Percentiles rank a stretch among this genome's conserved stretches.
Conservation (phyloP, 1,140 invertebrate genomes). For the Cyphomyrmex costatus region DNA sequence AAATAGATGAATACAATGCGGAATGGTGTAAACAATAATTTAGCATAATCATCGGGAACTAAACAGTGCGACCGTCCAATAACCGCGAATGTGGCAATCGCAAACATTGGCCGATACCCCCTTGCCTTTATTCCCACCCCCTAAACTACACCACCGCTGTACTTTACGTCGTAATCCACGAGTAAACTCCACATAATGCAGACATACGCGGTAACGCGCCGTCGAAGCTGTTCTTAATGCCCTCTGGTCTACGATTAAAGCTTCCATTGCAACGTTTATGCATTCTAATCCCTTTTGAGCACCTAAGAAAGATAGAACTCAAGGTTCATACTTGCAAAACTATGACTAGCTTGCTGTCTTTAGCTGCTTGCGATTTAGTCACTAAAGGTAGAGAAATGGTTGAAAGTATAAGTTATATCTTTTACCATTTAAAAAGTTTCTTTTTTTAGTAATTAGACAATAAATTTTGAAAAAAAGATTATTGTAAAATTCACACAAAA, state of each 20-base stretch:
- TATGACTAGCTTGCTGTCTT: constrained; percentile 8
- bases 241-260: constrained; percentile 50
- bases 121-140: constrained; percentile 16
- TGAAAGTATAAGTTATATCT: neutral
- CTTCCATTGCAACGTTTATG: constrained; percentile 38
- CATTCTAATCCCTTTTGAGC: constrained; percentile 44
- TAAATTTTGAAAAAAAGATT: neutral
- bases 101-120: constrained; percentile 68
- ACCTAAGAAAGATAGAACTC: constrained; percentile 35
- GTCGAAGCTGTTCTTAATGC: constrained; percentile 71
- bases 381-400: neutral
- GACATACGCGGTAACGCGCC: constrained; percentile 78
- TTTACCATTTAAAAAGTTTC: neutral
- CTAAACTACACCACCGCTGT: constrained; percentile 60
- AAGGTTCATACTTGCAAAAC: constrained; percentile 46
- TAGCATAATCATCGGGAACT: constrained; percentile 77
- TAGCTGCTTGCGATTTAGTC: no score
- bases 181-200: constrained; percentile 82
- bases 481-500: no score
- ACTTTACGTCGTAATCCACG: constrained; percentile 82
- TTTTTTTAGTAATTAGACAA: neutral
- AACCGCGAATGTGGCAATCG: constrained; percentile 76
- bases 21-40: constrained; percentile 76
- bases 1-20: constrained; percentile 73
- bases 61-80: constrained; percentile 74